phyloP scores from a whole-genome alignment of 2,888 invertebrate genomes.

The Archips xylosteana region DNA sequence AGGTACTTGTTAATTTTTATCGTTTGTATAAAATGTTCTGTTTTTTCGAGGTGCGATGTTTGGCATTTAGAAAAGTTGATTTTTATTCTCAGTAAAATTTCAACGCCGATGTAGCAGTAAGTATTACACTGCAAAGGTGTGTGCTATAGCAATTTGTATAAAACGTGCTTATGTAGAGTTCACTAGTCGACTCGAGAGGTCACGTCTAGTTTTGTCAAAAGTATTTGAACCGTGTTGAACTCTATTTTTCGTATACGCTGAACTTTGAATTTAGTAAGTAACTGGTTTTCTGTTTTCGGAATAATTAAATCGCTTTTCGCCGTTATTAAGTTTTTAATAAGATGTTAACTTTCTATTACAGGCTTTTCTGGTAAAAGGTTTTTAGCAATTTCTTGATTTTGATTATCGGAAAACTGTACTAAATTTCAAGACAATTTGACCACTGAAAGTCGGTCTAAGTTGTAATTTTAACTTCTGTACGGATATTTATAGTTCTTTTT shows the following conservation, averaged over 20 bases:
- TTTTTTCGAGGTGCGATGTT: not conserved
- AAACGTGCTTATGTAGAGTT: slow-evolving; percentile 1
- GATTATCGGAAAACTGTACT: no score
- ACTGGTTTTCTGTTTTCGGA: not conserved
- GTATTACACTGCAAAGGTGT: not conserved
- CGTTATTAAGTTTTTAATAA: no score
- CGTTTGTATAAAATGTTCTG: not conserved
- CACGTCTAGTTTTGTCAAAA: not conserved
- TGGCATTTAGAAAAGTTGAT: no score
- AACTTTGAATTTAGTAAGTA: not conserved
- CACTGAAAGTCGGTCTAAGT: no score
- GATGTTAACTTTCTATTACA: no score
- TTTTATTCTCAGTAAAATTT: no score
- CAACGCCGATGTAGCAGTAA: not conserved
- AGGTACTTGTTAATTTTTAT: not conserved
- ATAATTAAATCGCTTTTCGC: not conserved
- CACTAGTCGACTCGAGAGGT: not conserved
- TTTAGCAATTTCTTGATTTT: no score
- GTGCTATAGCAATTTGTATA: not conserved
- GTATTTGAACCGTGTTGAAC: not conserved
- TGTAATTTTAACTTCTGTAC: no score
- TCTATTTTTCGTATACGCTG: not conserved
- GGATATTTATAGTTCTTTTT: no score
- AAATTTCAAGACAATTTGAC: no score
- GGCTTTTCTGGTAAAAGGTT: no score